Evolutionary conservation across 2,797 vertebrate genomes (phyloP).

Genomic region (Choloepus didactylus): DNA sequence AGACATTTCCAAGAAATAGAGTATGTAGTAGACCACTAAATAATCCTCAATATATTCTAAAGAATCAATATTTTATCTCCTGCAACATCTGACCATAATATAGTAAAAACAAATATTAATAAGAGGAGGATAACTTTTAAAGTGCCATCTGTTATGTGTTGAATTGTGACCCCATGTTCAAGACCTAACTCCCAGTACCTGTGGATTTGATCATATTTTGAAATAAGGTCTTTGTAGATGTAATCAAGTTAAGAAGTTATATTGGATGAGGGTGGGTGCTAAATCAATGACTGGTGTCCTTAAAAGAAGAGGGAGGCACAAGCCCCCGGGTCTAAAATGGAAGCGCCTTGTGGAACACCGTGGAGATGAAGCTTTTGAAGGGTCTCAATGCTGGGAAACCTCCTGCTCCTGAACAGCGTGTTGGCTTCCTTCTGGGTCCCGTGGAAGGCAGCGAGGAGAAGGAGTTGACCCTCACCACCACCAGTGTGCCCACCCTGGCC

Average conservation of each 20-base stretch:
- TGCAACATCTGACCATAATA: not conserved
- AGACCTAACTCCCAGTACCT: no score
- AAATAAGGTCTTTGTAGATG: no score
- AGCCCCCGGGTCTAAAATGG: constrained; percentile 93
- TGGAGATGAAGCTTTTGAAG: constrained; percentile 92
- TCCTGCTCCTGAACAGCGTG: constrained; percentile 78
- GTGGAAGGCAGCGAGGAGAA: constrained; percentile 74
- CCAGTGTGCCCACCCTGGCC: constrained; percentile 89
- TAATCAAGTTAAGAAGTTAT: no score
- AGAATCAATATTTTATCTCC: not conserved
- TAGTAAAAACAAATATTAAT: not conserved
- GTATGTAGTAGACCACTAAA: not conserved
- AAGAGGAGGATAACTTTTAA: not conserved
- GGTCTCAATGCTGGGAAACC: constrained; percentile 89
- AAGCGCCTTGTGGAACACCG: constrained; percentile 88
- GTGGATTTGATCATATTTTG: no score
- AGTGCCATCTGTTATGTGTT: no score
- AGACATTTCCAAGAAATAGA: not conserved
- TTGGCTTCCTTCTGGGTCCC: constrained; percentile 89
- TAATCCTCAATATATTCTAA: not conserved
- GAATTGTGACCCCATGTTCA: no score
- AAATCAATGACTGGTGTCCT: no score
- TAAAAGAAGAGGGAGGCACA: constrained; percentile 86
- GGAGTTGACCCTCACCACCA: constrained; percentile 87
- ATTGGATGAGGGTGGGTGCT: no score